Evolutionary conservation across 2,797 vertebrate species (phyloP), one percentile per base, ranked within the genome.

Genomic region (Podarcis siculus): DNA sequence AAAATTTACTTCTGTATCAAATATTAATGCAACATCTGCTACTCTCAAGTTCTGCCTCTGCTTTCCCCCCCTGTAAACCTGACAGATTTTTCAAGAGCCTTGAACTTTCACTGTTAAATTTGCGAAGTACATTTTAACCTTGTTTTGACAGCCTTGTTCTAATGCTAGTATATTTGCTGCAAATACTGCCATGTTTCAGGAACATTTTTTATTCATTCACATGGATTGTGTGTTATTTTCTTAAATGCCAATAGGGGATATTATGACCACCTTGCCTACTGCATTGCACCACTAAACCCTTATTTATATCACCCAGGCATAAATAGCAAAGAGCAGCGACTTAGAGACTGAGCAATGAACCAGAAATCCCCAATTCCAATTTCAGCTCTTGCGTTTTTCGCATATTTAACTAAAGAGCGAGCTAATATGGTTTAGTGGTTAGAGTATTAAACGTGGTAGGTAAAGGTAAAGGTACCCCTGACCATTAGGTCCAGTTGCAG

Each of bases 11-110:
- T 75, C 58, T 67, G 39, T 73, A 81, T 87, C 55, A 78, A 83
- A 79, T 25, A 81, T 73, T 71, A 84, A 80, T 76, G 77, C 9
- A 9, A 84, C 71, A 85, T 81, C 77, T 64, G 61, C 27, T 76
- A 49, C 35, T 76, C 27, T 55, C 37, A 35, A 27, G 32, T n/a
- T 58, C 5, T 80, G 19, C 72, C 13, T 71, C 25, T 12, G 25
- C 64, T 27, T 69, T 66, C 64, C 17, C 35, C 15, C 15, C 12
- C 13, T 25, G 42, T 2, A 32, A 42, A 71, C 42, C 45, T 32
- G 69, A 77, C n/a, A n/a, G 30, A 80, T 80, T 7, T 55, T 79
- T 83, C 67, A 69, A 21, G 30, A 76, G 85, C 71, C n/a, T 3
- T 19, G 32, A 77, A 67, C 55, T 83, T 90, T 79, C 4, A 17